Percentiles rank a stretch among this genome's conserved stretches.
These are phyloP conservation scores for Benthosema pterotum DNA, from an alignment of 2,797 vertebrate genomes.

Conservation along the genomic window DNA sequence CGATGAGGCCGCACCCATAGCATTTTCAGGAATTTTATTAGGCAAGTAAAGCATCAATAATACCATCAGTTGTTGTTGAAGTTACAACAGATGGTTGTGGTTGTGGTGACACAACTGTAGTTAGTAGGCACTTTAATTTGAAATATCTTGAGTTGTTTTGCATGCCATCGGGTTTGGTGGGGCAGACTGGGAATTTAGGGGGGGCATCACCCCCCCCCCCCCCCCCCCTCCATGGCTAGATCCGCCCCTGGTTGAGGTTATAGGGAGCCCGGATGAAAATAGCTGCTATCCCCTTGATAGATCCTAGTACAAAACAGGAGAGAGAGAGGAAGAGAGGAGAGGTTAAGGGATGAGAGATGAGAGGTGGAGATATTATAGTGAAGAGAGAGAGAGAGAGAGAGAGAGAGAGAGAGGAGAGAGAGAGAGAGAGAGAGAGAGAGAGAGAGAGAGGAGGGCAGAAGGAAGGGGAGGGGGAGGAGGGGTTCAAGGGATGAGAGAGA, in stretches of 20 bases:
- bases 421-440: slow-evolving; percentile 12
- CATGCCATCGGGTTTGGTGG: too few species aligned
- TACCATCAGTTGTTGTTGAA: too few species aligned
- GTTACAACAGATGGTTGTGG: too few species aligned
- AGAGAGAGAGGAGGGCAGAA: slow-evolving; percentile 9
- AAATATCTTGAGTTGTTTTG: too few species aligned
- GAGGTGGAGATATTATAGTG: neutral
- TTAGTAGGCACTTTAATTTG: too few species aligned
- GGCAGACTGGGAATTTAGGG: too few species aligned
- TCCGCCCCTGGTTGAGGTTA: slow-evolving; percentile 69
- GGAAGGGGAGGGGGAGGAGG: slow-evolving; percentile 9
- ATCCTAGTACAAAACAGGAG: slow-evolving; percentile 43
- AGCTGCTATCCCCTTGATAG: slow-evolving; percentile 47
- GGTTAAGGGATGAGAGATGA: slow-evolving; percentile 5
- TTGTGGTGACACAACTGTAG: too few species aligned
- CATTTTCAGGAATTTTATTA: too few species aligned
- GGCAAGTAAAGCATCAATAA: too few species aligned
- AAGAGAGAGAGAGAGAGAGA: neutral
- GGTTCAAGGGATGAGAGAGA: slow-evolving; percentile 6
- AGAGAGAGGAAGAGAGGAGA: slow-evolving; percentile 14
- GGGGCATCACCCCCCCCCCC: too few species aligned
- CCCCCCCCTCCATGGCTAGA: too few species aligned
- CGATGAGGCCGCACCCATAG: too few species aligned
- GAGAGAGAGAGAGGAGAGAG: slow-evolving; percentile 3
- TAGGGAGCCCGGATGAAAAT: slow-evolving; percentile 52